Evolutionary conservation across 1,140 invertebrate genomes (phyloP).

Genomic region (Drosophila parabipectinata): DNA sequence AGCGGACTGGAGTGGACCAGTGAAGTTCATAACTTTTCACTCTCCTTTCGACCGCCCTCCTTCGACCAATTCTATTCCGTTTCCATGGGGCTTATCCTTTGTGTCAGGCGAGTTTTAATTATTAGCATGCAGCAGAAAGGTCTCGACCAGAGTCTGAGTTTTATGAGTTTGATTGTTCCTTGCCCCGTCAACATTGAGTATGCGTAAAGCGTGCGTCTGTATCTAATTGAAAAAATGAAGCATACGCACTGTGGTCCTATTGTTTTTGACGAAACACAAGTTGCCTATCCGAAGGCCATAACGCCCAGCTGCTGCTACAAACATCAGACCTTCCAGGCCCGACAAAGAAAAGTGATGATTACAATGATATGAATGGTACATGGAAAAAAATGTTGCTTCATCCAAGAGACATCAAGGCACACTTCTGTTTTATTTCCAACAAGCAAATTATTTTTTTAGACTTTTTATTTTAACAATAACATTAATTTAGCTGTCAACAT

Average conservation of each 20-base stretch:
- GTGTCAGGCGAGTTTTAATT: slow-evolving; percentile 65
- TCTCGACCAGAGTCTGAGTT: slow-evolving; percentile 45
- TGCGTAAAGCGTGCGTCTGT: slow-evolving; percentile 66
- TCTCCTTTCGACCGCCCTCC: slow-evolving; percentile 2
- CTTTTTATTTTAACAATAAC: neutral
- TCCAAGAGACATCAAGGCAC: too few relatives aligned
- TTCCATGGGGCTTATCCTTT: slow-evolving; percentile 43
- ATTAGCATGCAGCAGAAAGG: slow-evolving; percentile 58
- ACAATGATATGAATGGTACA: slow-evolving; percentile 18
- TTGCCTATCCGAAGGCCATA: slow-evolving; percentile 33
- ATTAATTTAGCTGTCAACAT: neutral
- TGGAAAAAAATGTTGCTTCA: neutral
- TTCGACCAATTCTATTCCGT: slow-evolving; percentile 7
- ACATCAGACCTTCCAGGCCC: neutral
- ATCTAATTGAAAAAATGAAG: slow-evolving; percentile 76
- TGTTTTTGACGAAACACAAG: slow-evolving; percentile 49
- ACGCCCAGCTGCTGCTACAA: slow-evolving; percentile 52
- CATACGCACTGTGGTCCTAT: slow-evolving; percentile 46
- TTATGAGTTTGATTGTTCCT: slow-evolving; percentile 62
- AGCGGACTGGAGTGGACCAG: slow-evolving; percentile 26
- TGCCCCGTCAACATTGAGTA: slow-evolving; percentile 54
- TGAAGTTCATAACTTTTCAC: slow-evolving; percentile 68
- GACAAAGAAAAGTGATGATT: neutral
- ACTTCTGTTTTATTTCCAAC: too few relatives aligned
- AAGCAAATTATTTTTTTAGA: neutral